These are phyloP conservation scores for Amphipyra tragopoginis DNA, from an alignment of 2,888 invertebrate species.

Conservation along the genomic window DNA sequence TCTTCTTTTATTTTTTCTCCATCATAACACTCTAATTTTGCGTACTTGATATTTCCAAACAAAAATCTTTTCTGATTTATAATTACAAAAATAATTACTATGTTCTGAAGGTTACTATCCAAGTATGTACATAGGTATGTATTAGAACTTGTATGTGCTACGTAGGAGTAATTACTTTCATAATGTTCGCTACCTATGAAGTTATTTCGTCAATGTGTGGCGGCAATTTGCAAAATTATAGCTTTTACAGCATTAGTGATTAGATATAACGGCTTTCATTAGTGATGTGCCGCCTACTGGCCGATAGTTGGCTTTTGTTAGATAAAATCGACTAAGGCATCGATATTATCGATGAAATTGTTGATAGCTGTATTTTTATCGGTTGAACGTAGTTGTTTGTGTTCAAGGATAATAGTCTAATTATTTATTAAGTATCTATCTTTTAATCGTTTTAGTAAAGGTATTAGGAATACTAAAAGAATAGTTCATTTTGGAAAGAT, in stretches of 20 bases:
- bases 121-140: not conserved
- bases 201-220: slow-evolving; percentile 69
- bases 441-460: too few species aligned
- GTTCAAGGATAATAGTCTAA: too few species aligned
- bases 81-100: slow-evolving; percentile 30
- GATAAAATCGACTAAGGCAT: slow-evolving; percentile 34
- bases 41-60: not conserved
- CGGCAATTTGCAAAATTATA: slow-evolving; percentile 82
- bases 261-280: slow-evolving; percentile 78
- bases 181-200: slow-evolving; percentile 70
- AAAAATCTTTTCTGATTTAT: slow-evolving; percentile 3
- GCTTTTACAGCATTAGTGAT: slow-evolving; percentile 73
- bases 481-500: too few species aligned
- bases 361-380: slow-evolving; percentile 20
- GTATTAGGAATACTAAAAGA: too few species aligned
- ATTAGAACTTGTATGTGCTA: slow-evolving; percentile 14
- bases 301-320: slow-evolving; percentile 45
- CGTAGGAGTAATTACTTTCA: slow-evolving; percentile 65
- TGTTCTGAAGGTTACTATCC: slow-evolving; percentile 6
- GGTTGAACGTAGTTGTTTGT: not conserved
- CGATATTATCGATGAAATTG: slow-evolving; percentile 30
- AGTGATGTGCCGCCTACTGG: slow-evolving; percentile 47
- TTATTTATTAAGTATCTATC: too few species aligned
- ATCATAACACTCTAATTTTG: not conserved
- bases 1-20: too few species aligned